Evolutionary conservation across 2,113 vertebrate species (phyloP), one percentile per base, ranked within the genome.

Genomic region (Mobula birostris): DNA sequence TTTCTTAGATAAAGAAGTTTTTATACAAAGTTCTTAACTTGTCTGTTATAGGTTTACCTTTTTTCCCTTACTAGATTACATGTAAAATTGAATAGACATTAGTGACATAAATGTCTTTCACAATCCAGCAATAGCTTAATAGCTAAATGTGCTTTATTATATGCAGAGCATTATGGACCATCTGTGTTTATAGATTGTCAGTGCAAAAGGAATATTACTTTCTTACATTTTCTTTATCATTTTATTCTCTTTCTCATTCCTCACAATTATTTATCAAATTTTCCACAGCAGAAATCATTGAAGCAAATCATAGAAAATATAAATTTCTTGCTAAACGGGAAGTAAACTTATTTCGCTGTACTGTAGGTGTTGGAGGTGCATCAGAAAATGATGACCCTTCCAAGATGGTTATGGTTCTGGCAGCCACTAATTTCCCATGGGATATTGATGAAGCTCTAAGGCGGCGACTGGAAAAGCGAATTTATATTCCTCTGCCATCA

Each of bases 381-480:
- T 96, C 97, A 94, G 98, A 99, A 96, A 98, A 97, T 56, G 98
- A 99, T 9, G 99, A 99, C 95, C 98, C 99, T 19, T 99, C 98
- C 21, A 99, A 99, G 96, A 99, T 99, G 99, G 99, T 99, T 94
- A 99, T 99, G 99, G 99, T 99, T 94, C 96, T 99, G 94, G 99
- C 98, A 94, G 99, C 99, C 95, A 99, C 99, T 87, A 99, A 99
- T 96, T 99, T 99, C 95, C 99, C 99, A 3, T 99, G 99, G 99
- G 99, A 99, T 97, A 99, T 99, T 78, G 99, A 99, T 94, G 99
- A 99, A 96, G 99, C 99, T 94, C 96, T 99, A 95, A 97, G 98
- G 94, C 96, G 99, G 66, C 97, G 99, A 27, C 96, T 99, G 94
- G 99, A 99, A 95, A 99, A 99, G 95, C 98, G 98, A 96, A 99